Percentiles rank a stretch among this genome's conserved stretches.
These are phyloP conservation scores for Tillus elongatus DNA, from an alignment of 2,888 invertebrate genomes.

Conservation along the genomic window DNA sequence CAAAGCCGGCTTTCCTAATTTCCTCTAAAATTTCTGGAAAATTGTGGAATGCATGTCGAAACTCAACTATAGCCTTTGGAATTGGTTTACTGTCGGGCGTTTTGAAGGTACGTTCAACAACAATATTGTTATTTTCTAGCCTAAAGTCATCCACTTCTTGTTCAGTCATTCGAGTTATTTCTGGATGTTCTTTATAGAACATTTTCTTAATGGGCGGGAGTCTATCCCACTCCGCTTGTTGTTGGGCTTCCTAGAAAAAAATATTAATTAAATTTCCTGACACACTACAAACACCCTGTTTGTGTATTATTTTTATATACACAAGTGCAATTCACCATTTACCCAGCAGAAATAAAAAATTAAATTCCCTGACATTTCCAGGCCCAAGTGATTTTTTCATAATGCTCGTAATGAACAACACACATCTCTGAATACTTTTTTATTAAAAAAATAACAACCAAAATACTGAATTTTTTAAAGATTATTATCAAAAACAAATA, in stretches of 20 bases:
- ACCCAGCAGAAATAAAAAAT: too few relatives aligned
- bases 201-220: conserved; percentile 64
- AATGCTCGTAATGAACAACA: too few relatives aligned
- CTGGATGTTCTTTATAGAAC: conserved; percentile 73
- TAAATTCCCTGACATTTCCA: too few relatives aligned
- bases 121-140: conserved; percentile 60
- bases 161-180: conserved; percentile 54
- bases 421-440: too few relatives aligned
- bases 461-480: too few relatives aligned
- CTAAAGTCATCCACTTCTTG: conserved; percentile 58
- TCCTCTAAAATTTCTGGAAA: conserved; percentile 79
- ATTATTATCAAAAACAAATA: too few relatives aligned
- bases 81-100: conserved; percentile 40
- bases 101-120: conserved; percentile 57
- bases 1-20: conserved; percentile 72
- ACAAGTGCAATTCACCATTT: too few relatives aligned
- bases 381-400: too few relatives aligned
- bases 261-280: background rate
- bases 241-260: conserved; percentile 43
- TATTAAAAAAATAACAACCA: too few relatives aligned
- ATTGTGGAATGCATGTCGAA: conserved; percentile 71
- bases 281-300: too few relatives aligned
- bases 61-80: conserved; percentile 70
- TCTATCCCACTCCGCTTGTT: conserved; percentile 54
- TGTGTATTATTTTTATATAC: too few relatives aligned